phyloP scores from a whole-genome alignment of 2,888 invertebrate genomes.

The Phymatocera aterrima region DNA sequence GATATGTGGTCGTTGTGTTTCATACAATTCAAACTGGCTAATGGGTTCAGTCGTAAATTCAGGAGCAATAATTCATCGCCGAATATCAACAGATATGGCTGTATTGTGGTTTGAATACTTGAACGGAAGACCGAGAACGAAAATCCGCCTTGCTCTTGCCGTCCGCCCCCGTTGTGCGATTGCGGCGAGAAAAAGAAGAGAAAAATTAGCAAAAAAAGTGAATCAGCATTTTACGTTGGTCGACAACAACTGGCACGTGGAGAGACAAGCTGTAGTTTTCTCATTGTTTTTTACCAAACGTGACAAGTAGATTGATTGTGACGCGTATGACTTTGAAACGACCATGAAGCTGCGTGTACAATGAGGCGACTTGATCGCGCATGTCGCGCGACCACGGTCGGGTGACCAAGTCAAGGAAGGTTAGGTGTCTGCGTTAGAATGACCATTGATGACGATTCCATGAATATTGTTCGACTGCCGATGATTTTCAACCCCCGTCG shows the following conservation, averaged over 20 bases:
- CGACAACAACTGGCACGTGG: constrained; percentile 12
- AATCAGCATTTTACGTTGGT: constrained; percentile 36
- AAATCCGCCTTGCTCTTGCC: too few species aligned
- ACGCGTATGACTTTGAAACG: constrained; percentile 27
- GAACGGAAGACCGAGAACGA: neutral
- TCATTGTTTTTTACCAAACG: constrained; percentile 10
- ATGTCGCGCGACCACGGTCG: too few species aligned
- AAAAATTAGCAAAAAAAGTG: constrained; percentile 14
- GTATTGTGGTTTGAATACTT: neutral
- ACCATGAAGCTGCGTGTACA: neutral
- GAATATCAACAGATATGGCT: constrained; percentile 26
- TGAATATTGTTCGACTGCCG: too few species aligned
- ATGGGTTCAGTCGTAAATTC: constrained; percentile 36
- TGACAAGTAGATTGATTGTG: constrained; percentile 35
- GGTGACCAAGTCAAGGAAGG: too few species aligned
- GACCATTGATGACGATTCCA: too few species aligned
- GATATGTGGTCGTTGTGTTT: constrained; percentile 36
- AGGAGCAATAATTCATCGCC: constrained; percentile 41
- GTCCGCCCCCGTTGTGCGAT: constrained; percentile 38
- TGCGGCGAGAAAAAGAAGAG: neutral
- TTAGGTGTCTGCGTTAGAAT: too few species aligned
- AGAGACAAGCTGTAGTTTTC: constrained; percentile 20
- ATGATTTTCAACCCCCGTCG: too few species aligned
- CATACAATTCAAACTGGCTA: constrained; percentile 39
- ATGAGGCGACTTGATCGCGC: too few species aligned